These are phyloP conservation scores for Virgularia gustaviana DNA, from an alignment of 92 coral and sea anemone genomes.

Conservation along the genomic window DNA sequence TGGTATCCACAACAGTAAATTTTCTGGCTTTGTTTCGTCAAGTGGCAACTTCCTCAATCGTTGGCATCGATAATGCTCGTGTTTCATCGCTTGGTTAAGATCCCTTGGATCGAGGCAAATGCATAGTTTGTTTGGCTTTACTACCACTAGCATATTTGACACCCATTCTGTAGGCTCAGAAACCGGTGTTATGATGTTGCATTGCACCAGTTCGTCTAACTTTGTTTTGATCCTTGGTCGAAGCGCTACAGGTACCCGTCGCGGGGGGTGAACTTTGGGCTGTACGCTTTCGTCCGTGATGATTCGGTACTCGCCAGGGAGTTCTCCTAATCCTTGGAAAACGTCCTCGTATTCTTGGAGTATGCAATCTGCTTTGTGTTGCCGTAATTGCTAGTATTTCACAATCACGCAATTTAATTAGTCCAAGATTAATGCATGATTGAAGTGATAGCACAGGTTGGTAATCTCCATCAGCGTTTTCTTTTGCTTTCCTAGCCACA, in stretches of 20 bases:
- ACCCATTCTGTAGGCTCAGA: conserved; percentile 23
- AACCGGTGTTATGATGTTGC: conserved; percentile 25
- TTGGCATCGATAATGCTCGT: conserved; percentile 21
- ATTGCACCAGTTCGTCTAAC: conserved; percentile 29
- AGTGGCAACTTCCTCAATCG: conserved; percentile 1
- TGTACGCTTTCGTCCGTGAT: conserved; percentile 28
- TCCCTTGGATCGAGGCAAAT: conserved; percentile 13
- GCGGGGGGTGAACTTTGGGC: conserved; percentile 41
- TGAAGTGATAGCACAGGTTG: conserved; percentile 41
- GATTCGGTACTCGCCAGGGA: conserved; percentile 44
- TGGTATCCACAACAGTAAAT: conserved; percentile 10
- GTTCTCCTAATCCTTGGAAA: conserved; percentile 42
- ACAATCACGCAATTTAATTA: conserved; percentile 34
- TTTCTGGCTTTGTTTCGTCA: conserved; percentile 2
- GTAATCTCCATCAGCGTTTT: conserved; percentile 35
- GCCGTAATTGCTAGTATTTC: conserved; percentile 31
- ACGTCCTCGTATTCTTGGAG: conserved; percentile 19
- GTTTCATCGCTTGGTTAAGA: conserved; percentile 9
- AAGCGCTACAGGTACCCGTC: conserved; percentile 37
- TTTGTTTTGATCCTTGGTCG: conserved; percentile 39
- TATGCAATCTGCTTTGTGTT: conserved; percentile 3
- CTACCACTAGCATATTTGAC: conserved; percentile 16
- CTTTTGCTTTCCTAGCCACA: no score
- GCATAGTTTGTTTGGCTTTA: conserved; percentile 15
- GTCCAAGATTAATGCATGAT: conserved; percentile 34